A percentile compares a stretch with the other conserved stretches of the same genome.
phyloP scores from a whole-genome alignment of 2,888 invertebrate species.

The Tipula vernalis region DNA sequence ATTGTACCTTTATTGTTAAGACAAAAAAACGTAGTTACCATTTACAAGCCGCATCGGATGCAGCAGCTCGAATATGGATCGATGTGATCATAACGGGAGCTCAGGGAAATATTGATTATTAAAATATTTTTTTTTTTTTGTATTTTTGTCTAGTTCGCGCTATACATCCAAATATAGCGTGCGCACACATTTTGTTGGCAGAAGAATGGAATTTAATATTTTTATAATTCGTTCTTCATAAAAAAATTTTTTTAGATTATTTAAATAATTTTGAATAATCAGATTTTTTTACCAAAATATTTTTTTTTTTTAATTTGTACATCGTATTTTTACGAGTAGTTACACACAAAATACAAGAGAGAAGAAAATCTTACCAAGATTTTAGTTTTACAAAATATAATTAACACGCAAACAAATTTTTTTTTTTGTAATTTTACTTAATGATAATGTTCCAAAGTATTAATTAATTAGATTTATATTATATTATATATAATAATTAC shows the following conservation, averaged over 20 bases:
- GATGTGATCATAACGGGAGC: conserved; percentile 46
- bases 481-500: not conserved
- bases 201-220: not conserved
- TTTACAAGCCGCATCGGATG: conserved; percentile 85
- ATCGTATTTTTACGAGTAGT: not conserved
- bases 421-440: not conserved
- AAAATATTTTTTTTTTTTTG: not conserved
- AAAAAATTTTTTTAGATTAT: not conserved
- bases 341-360: not conserved
- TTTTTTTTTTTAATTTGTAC: not conserved
- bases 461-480: not conserved
- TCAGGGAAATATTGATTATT: conserved; percentile 29
- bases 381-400: not conserved
- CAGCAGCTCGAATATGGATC: conserved; percentile 93
- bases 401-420: not conserved
- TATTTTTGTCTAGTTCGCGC: not conserved
- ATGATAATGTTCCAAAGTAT: conserved; percentile 4
- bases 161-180: not conserved
- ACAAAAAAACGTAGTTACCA: conserved; percentile 81
- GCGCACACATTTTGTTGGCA: not conserved
- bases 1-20: conserved; percentile 89
- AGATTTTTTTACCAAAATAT: not conserved
- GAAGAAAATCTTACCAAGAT: not conserved
- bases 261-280: not conserved
- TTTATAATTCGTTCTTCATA: not conserved